Evolutionary conservation across 23 tunicate species (phyloP).

Genomic region (Diplosoma virens): DNA sequence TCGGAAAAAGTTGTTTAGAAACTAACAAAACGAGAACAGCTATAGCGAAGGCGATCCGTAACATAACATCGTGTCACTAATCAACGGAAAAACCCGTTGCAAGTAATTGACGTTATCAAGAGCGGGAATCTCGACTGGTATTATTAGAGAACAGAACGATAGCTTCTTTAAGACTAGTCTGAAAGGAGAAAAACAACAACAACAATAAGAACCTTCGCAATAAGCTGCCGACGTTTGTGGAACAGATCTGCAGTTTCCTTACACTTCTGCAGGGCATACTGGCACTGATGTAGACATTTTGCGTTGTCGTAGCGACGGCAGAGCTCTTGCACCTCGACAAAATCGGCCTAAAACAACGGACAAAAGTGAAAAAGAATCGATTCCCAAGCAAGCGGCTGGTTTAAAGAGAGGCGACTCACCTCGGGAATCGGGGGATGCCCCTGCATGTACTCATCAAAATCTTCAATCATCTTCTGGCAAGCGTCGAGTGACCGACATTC

Average conservation of each 20-base stretch:
- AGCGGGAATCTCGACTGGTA: too few relatives aligned
- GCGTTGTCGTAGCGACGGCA: constrained; percentile 60
- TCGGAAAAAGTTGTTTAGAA: too few relatives aligned
- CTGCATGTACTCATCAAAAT: constrained; percentile 88
- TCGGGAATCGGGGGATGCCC: constrained; percentile 72
- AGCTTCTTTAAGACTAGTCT: too few relatives aligned
- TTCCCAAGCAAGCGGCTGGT: too few relatives aligned
- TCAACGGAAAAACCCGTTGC: too few relatives aligned
- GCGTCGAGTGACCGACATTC: constrained; percentile 53
- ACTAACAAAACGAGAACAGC: too few relatives aligned
- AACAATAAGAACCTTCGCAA: constrained; percentile 93
- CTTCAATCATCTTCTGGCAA: constrained; percentile 49
- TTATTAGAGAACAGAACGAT: too few relatives aligned
- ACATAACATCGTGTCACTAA: too few relatives aligned
- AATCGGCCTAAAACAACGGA: constrained; percentile 41
- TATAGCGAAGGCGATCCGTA: too few relatives aligned
- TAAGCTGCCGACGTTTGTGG: constrained; percentile 58
- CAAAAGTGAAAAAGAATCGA: not conserved
- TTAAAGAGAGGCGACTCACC: constrained; percentile 13
- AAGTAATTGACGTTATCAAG: too few relatives aligned
- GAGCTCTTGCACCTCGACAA: constrained; percentile 47
- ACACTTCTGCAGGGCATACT: constrained; percentile 82
- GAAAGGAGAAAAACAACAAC: too few relatives aligned
- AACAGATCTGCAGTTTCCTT: constrained; percentile 69
- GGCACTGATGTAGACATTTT: constrained; percentile 79